Conservation (phyloP, 1,140 invertebrate genomes). For the Neomicropteryx cornuta region DNA sequence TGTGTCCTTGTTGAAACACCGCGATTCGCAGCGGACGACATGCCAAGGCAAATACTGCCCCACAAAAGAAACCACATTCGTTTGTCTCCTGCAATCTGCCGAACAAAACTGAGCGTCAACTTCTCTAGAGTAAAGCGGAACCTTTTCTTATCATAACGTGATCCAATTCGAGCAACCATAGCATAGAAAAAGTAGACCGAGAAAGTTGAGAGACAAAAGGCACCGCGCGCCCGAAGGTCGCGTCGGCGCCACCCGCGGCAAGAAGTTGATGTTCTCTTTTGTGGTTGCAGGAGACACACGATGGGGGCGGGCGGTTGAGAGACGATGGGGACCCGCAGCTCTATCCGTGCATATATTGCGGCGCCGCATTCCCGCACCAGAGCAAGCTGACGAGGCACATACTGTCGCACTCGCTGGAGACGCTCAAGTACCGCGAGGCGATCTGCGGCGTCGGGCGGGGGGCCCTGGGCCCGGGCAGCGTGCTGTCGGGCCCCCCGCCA, state of each 20-base stretch:
- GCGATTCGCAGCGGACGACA: conserved; percentile 32
- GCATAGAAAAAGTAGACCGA: conserved; percentile 10
- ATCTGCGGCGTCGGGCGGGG: conserved; percentile 41
- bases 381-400: conserved; percentile 81
- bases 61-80: conserved; percentile 29
- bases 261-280: conserved; percentile 90
- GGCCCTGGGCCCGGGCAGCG: conserved; percentile 17
- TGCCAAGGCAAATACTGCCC: conserved; percentile 35
- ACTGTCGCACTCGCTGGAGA: conserved; percentile 74
- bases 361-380: conserved; percentile 74
- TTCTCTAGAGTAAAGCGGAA: conserved; percentile 72
- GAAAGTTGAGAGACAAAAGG: too few species aligned
- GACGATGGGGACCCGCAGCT: conserved; percentile 39
- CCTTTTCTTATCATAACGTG: too few species aligned
- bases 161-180: too few species aligned
- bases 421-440: conserved; percentile 71
- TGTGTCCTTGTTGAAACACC: too few species aligned
- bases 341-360: conserved; percentile 78
- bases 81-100: conserved; percentile 42
- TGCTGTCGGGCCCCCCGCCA: conserved; percentile 17
- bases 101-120: conserved; percentile 93
- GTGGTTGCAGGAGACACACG: conserved; percentile 81
- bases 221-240: conserved; percentile 25
- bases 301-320: conserved; percentile 45
- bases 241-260: conserved; percentile 36